phyloP scores from a whole-genome alignment of 2,113 vertebrate genomes.

The Murina feae region DNA sequence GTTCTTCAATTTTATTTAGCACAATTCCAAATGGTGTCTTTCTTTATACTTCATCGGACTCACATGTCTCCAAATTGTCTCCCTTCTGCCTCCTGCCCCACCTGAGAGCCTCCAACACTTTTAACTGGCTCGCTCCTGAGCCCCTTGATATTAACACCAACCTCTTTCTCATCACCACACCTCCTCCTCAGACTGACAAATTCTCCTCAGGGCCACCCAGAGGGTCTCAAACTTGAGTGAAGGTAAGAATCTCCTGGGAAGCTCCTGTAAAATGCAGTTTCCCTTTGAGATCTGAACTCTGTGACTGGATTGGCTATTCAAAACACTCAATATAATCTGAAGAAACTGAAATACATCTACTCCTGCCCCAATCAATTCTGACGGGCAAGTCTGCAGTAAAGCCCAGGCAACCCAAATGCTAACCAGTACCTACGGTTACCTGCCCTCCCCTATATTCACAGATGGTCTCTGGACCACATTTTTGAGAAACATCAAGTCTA shows the following conservation, averaged over 20 bases:
- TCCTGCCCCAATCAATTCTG: neutral
- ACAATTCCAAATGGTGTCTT: neutral
- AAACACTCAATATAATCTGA: slow-evolving; percentile 10
- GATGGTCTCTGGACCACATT: neutral
- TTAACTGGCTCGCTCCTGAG: neutral
- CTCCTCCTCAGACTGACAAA: neutral
- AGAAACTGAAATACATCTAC: neutral
- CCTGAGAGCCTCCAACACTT: neutral
- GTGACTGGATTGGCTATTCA: neutral
- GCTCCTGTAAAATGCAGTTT: slow-evolving; percentile 31
- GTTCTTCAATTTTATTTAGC: neutral
- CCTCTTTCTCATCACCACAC: neutral
- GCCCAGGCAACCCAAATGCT: neutral
- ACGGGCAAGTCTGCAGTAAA: neutral
- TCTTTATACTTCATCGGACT: neutral
- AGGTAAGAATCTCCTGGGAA: neutral
- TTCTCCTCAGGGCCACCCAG: neutral
- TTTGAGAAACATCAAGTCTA: neutral
- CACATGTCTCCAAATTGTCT: neutral
- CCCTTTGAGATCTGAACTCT: slow-evolving; percentile 4
- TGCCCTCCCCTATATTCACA: neutral
- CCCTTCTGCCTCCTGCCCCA: neutral
- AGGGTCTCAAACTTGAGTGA: neutral
- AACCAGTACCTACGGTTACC: neutral
- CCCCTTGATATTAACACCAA: neutral